Conservation (phyloP, 2,113 vertebrate species). For the Hyla sarda region DNA sequence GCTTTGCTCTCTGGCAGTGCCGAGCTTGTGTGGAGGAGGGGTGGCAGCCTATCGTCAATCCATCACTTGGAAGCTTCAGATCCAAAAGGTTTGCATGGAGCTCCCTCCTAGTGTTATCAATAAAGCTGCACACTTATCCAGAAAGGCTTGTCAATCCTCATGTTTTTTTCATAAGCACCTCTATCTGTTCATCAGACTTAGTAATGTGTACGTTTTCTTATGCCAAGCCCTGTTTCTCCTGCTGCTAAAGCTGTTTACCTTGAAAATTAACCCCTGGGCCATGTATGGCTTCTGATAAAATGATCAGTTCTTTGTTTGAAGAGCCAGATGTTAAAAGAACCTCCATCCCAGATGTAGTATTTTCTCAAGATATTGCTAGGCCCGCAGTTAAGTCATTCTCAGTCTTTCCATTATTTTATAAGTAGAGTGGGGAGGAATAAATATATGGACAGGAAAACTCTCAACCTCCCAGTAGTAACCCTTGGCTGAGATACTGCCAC, state of each 20-base stretch:
- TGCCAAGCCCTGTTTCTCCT: neutral
- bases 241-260: slow-evolving; percentile 20
- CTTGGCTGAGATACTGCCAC: no score
- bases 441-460: no score
- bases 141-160: neutral
- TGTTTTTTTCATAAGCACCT: slow-evolving; percentile 8
- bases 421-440: no score
- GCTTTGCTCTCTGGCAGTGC: slow-evolving; percentile 45
- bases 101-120: neutral
- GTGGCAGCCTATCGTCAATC: slow-evolving; percentile 12
- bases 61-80: neutral
- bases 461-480: no score
- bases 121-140: neutral
- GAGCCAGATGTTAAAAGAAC: neutral
- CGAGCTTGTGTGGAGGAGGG: slow-evolving; percentile 43
- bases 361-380: neutral
- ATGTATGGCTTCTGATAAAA: neutral
- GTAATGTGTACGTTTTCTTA: neutral
- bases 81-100: neutral
- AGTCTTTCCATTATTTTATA: no score
- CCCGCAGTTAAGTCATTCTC: no score
- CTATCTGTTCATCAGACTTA: neutral
- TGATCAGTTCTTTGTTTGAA: neutral
- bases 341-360: neutral
- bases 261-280: slow-evolving; percentile 7